Conservation (phyloP, 2,797 vertebrate species). For the Prunella strophiata region DNA sequence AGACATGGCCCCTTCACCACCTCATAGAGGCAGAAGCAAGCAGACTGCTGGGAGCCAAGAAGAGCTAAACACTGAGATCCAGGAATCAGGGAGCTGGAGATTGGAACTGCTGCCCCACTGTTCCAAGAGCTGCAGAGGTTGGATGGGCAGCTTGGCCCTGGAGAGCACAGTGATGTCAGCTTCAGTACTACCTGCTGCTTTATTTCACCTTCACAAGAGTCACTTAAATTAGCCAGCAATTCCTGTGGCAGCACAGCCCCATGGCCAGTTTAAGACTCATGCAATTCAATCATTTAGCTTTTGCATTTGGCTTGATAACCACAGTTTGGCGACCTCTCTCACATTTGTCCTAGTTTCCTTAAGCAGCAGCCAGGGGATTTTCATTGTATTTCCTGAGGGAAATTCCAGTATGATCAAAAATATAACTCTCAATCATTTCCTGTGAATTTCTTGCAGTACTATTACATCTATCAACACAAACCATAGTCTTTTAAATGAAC, state of each 20-base stretch:
- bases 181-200: neutral
- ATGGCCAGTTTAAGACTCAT: neutral
- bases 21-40: neutral
- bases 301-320: neutral
- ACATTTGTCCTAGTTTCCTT: neutral
- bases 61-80: neutral
- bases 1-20: fast-evolving
- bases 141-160: neutral
- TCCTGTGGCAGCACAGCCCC: neutral
- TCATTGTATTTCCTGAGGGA: neutral
- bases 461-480: neutral
- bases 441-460: neutral
- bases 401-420: neutral
- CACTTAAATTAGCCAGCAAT: neutral
- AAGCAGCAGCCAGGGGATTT: neutral
- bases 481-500: neutral
- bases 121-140: neutral
- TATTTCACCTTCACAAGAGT: neutral
- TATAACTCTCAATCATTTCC: neutral
- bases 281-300: neutral
- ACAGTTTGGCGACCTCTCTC: neutral
- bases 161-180: fast-evolving
- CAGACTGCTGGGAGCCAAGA: neutral
- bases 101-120: neutral
- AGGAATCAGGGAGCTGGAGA: neutral